phyloP scores from a whole-genome alignment of 2,113 vertebrate genomes.

The Catharus minimus region DNA sequence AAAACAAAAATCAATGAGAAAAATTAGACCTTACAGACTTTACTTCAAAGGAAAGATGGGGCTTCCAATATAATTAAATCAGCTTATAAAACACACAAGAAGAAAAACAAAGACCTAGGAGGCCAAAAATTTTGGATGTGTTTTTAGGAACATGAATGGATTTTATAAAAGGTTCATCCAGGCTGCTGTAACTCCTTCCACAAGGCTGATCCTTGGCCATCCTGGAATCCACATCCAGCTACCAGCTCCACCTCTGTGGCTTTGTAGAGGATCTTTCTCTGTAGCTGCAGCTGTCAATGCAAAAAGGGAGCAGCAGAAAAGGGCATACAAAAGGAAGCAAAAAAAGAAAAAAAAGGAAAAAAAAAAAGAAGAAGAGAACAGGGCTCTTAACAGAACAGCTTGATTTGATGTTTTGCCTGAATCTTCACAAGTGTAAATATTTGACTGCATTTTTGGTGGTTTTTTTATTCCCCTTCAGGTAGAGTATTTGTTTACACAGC shows the following conservation, averaged over 20 bases:
- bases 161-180: neutral
- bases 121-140: neutral
- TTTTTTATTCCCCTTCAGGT: constrained; percentile 58
- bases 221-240: neutral
- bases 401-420: constrained; percentile 63
- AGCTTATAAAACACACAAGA: neutral
- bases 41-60: neutral
- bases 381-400: constrained; percentile 19
- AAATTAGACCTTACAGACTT: neutral
- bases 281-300: neutral
- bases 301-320: neutral
- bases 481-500: constrained; percentile 53
- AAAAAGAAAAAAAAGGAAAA: neutral
- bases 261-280: neutral
- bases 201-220: neutral
- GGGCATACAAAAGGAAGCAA: neutral
- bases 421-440: constrained; percentile 64
- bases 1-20: neutral
- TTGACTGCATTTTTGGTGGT: constrained; percentile 43
- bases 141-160: neutral
- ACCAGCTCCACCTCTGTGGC: neutral
- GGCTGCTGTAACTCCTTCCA: neutral
- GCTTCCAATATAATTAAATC: neutral
- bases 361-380: neutral
- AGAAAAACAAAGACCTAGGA: neutral